Base-by-base conservation (phyloP, 1,140 invertebrate species). In the Mylabris phalerata region DNA sequence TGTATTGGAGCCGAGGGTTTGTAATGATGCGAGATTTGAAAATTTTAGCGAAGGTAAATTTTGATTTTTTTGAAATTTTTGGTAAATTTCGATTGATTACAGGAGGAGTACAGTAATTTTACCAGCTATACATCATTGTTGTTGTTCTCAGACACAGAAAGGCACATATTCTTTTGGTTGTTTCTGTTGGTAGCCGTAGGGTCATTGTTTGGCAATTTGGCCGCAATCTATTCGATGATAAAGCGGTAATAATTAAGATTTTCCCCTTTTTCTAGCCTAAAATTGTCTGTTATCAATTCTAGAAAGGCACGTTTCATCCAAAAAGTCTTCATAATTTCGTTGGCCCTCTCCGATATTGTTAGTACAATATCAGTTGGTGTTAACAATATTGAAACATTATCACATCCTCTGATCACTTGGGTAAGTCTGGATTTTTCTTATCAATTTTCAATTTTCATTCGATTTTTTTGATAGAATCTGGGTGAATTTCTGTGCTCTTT, bases 401-500 rank as follows among this genome's bases (percentile, higher is more conserved):
- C 62, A 3, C 67, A 69, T 48, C 46, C 60, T 11, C 47, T 63
- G 9, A 66, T 67, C 9, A 66, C 59, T 27, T 73, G 70, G 69
- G 70, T 73, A 62, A 62, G 63, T 66, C 45, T 44, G 11, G 48
- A 40, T 43, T 50, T 26, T 11, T 55, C 6, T 26, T 24, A 46
- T 54, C 47, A 38, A 49, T 49, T 50, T 10, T 41, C 50, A 32
- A 47, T 48, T 48, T 39, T 26, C 39, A 41, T 11, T 48, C 38
- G 25, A 39, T 46, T 63, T 61, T 48, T 19, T 19, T 19, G 19
- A 2, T 51, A 79, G 78, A 68, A 63, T 2, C 64, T 78, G 45
- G 78, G 78, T 0, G 26, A 58, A 9, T 69, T 75, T 19, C 64
- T 78, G 68, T 82, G 80, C 60, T 67, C 66, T 2, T 66, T 76